Base-by-base conservation (phyloP, 2,113 vertebrate species). In the Neogobius melanostomus region DNA sequence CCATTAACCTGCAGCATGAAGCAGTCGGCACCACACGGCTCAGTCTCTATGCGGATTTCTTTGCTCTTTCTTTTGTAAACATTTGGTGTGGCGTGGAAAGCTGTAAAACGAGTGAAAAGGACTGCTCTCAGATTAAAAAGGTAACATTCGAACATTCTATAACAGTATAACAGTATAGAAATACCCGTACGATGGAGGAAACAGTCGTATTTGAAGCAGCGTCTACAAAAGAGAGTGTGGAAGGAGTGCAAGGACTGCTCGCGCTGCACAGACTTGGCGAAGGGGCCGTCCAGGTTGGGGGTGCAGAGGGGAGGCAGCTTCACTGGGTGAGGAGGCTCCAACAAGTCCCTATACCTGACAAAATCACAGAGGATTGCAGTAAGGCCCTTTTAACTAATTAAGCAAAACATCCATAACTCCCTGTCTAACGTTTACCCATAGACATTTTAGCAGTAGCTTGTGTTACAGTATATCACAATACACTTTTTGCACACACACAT, bases 141-240 rank as follows among this genome's bases (percentile, higher is more conserved):
- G 11, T 15, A 47, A 64, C 16, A 64, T 16, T 49, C 54, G n/a
- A 51, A 7, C 3, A 59, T 47, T 11, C 46, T 8, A 6, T 9
- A 45, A 45, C n/a, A 46, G 7, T 64, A 3, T n/a, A 52, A 46
- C 6, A 11, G 36, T 11, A 44, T 63, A 51, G 61, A 42, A 64
- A 60, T 64, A 52, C 4, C 42, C 67, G 87, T 94, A 98, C 97
- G 96, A 85, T 99, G 97, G 75, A 99, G 94, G 82, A 99, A 99
- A 77, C 98, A 99, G 94, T 99, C 98, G 11, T 99, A 99, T 85
- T 98, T 99, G 92, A 99, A 99, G 93, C 98, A 99, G 61, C 98
- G 97, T 16, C 96, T 93, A 89, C 98, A 99, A 90, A 99, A 98
- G 61, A 99, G 95, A 0, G 98, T 98, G 91, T 99, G 97, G 91